Evolutionary conservation across 1,140 invertebrate genomes (phyloP), one percentile per base, ranked within the genome.

Genomic region (Calephelis nemesis): DNA sequence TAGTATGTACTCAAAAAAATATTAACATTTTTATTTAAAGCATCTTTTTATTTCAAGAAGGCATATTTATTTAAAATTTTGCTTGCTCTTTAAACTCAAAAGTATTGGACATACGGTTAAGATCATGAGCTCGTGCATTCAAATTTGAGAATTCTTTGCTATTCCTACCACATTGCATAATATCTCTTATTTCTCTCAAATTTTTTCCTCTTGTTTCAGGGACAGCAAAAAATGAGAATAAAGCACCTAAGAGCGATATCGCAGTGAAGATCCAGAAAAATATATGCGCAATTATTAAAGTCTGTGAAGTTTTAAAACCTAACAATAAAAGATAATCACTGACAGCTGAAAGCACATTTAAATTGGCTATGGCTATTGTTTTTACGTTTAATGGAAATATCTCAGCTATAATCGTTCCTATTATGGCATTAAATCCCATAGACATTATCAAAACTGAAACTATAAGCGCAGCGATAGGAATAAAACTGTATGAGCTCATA

Each of bases 161-260:
- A 62, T 62, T 62, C 12, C 65, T 49, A 58, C 75, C 72, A 0
- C 83, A 81, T 69, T 82, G 83, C 8, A 91, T 70, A 12, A 82
- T 69, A 8, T 92, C 77, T 67, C 94, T 93, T 72, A 96, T 95
- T 72, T 96, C 95, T 49, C 95, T 88, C 52, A 96, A 84, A 39
- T 91, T 94, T 77, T 94, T 95, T 0, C 94, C 94, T 76, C 94
- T 96, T 0, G 96, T 96, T 81, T 96, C 96, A 0, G 95, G 96
- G 0, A 96, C 93, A 62, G 93, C 78, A 12, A 95, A 92, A 47
- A 75, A 72, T 4, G 92, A 92, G 70, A 96, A 94, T 1, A 90
- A 47, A 9, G 91, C 83, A 0, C 94, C 94, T 0, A 84, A 6
- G 4, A 92, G 78, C 6, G 92, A 90, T 10, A 91, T 80, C 4